Base-by-base conservation (phyloP, 2,888 invertebrate species). In the Abscondita cerata region DNA sequence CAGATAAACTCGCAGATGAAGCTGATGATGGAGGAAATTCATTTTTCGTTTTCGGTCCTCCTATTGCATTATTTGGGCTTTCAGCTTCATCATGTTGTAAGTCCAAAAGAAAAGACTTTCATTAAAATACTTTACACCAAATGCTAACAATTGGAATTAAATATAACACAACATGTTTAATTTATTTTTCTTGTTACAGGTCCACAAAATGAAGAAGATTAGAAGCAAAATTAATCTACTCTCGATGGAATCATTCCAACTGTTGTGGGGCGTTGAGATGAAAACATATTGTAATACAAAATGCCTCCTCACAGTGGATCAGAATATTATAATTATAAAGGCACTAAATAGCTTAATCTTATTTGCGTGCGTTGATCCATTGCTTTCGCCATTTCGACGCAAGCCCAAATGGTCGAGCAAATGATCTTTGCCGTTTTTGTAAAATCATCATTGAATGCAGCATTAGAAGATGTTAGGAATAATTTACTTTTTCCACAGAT, bases 381-480 rank as follows among this genome's bases (percentile, higher is more conserved):
- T 64, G 58, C 53, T 64, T 64, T 64, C 47, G 55, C 44, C 64
- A 61, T 66, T 51, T 63, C 40, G 47, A 60, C 41, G 48, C 60
- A 48, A 51, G 52, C 41, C 59, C 62, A 59, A 65, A 62, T 62
- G 5, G 12, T 4, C 8, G 38, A 4, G 38, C 38, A n/a, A 38
- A 38, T 52, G 62, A 48, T 56, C n/a, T 53, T 16, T 59, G 52
- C 40, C 52, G 52, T 59, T 52, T 52, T 59, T 36, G 36, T 11
- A 36, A 36, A 12, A 9, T 36, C 12, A 36, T 36, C 3, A 5
- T 36, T 36, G 12, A 65, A 64, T 62, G 38, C 56, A 51, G 57
- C 65, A 34, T 59, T n/a, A n/a, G 50, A 65, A 65, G 53, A 50
- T 58, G 36, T 36, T 36, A 36, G 36, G 36, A 15, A 41, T 41